Conservation (phyloP, 37 sponge, comb jelly and placozoan genomes). For the Halichondria panicea region DNA sequence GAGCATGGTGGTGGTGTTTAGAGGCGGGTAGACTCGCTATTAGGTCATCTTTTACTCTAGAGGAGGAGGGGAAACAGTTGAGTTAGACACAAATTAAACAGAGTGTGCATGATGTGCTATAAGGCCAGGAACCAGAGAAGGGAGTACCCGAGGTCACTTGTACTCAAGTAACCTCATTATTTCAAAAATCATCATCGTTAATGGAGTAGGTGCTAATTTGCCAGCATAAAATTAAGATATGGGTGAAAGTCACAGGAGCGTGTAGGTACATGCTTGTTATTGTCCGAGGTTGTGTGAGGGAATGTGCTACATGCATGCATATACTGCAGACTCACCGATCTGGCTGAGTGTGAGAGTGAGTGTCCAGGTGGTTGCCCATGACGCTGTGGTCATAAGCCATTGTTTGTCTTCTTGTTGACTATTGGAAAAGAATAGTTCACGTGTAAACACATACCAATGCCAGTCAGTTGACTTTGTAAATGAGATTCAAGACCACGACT, state of each 20-base stretch:
- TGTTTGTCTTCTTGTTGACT: slow-evolving; percentile 44
- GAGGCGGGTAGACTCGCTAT: slow-evolving; percentile 9
- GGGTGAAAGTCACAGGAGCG: too few relatives aligned
- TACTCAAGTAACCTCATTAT: too few relatives aligned
- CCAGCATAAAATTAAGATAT: too few relatives aligned
- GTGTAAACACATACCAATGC: slow-evolving; percentile 1
- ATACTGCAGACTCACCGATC: slow-evolving; percentile 27
- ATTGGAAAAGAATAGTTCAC: background rate
- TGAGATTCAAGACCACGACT: too few relatives aligned
- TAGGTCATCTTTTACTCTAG: slow-evolving; percentile 17
- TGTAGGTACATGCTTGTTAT: too few relatives aligned
- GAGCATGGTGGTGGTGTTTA: slow-evolving; percentile 11
- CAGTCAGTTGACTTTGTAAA: too few relatives aligned
- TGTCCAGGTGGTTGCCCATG: background rate
- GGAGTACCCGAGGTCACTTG: too few relatives aligned
- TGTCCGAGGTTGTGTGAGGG: too few relatives aligned
- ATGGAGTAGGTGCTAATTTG: too few relatives aligned
- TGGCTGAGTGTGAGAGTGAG: slow-evolving; percentile 44
- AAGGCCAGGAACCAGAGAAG: background rate
- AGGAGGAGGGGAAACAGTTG: background rate
- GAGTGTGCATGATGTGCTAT: background rate
- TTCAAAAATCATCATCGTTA: too few relatives aligned
- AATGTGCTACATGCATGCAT: slow-evolving; percentile 4
- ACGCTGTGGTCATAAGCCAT: slow-evolving; percentile 51
- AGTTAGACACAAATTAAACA: background rate